Evolutionary conservation across 1,140 invertebrate genomes (phyloP).

Genomic region (Eubasilissa regina): DNA sequence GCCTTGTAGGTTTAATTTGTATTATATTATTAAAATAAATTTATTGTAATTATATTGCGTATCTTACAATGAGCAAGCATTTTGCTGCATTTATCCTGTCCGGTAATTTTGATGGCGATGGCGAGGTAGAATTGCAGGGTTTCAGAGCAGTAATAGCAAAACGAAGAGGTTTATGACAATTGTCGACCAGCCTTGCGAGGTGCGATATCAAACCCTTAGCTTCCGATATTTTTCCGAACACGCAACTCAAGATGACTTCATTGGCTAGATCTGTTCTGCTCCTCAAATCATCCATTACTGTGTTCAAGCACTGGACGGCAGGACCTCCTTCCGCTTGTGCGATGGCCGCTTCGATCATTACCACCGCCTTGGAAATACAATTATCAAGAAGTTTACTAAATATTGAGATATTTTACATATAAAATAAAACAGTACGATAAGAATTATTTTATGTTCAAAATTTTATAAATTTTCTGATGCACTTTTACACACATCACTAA

Average conservation of each 20-base stretch:
- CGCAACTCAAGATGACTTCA: slow-evolving; percentile 2
- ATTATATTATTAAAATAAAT: too few species aligned
- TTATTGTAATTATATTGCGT: background rate
- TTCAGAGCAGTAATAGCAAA: background rate
- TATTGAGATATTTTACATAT: too few species aligned
- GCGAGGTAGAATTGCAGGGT: background rate
- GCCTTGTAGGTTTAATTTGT: too few species aligned
- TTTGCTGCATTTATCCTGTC: slow-evolving; percentile 13
- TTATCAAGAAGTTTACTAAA: too few species aligned
- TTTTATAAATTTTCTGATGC: too few species aligned
- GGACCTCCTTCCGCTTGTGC: background rate
- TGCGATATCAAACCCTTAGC: background rate
- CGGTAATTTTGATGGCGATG: background rate
- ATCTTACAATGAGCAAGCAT: slow-evolving; percentile 17
- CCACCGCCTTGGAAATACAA: slow-evolving; percentile 6
- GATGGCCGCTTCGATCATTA: background rate
- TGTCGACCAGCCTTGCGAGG: slow-evolving; percentile 3
- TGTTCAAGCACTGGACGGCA: background rate
- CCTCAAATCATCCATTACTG: background rate
- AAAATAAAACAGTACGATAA: too few species aligned
- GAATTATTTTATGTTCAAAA: too few species aligned
- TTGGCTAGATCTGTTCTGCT: background rate
- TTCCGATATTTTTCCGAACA: background rate
- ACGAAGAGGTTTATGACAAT: background rate
- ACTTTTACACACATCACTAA: too few species aligned